Evolutionary conservation across 1,140 invertebrate genomes (phyloP).

Genomic region (Drosophila gunungcola): DNA sequence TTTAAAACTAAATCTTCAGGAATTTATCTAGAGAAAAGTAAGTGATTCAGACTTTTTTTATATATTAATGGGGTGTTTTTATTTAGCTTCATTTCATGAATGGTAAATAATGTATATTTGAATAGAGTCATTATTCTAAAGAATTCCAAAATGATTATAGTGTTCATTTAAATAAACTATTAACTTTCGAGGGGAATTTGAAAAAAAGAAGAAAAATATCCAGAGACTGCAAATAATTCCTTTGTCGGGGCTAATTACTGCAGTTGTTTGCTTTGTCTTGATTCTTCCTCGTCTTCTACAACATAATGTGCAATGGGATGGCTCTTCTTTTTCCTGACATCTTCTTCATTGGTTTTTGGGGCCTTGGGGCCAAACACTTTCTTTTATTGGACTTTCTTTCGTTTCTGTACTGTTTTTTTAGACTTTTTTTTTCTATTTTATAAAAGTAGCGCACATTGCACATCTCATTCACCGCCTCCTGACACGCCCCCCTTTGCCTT

Average conservation of each 20-base stretch:
- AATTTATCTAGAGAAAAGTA: too few relatives aligned
- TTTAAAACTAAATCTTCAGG: too few relatives aligned
- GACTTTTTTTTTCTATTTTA: slow-evolving; percentile 34
- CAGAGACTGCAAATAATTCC: slow-evolving; percentile 39
- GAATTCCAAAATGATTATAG: not conserved
- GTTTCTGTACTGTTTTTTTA: slow-evolving; percentile 30
- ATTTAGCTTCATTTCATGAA: too few relatives aligned
- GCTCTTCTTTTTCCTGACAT: slow-evolving; percentile 5
- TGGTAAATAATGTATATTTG: slow-evolving; percentile 1
- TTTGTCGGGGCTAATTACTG: slow-evolving; percentile 69
- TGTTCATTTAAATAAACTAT: slow-evolving; percentile 62
- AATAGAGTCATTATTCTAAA: slow-evolving; percentile 20
- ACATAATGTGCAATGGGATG: slow-evolving; percentile 56
- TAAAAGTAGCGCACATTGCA: slow-evolving; percentile 60
- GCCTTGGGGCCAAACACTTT: slow-evolving; percentile 77
- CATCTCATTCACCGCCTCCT: slow-evolving; percentile 25
- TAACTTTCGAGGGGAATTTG: slow-evolving; percentile 51
- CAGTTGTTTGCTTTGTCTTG: slow-evolving; percentile 51
- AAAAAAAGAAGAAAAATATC: slow-evolving; percentile 33
- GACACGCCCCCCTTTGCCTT: slow-evolving; percentile 25
- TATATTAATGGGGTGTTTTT: too few relatives aligned
- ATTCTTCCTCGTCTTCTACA: slow-evolving; percentile 22
- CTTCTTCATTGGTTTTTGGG: slow-evolving; percentile 38
- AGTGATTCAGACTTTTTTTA: too few relatives aligned
- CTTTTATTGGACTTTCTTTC: slow-evolving; percentile 74